phyloP scores from a whole-genome alignment of 2,797 vertebrate genomes.

The Cossypha heuglini region DNA sequence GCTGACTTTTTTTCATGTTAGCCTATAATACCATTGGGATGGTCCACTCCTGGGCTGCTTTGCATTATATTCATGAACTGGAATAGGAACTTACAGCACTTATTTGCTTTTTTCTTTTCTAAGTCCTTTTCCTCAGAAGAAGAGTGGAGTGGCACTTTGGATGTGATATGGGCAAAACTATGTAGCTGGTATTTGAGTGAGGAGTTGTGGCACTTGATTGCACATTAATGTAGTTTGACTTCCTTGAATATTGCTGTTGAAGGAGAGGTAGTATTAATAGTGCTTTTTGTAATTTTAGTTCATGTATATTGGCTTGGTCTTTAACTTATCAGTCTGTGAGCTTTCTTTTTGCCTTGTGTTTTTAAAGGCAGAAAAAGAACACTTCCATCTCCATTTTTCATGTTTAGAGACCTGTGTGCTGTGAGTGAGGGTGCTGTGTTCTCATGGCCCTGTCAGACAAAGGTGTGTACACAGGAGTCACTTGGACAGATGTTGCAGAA shows the following conservation, averaged over 20 bases:
- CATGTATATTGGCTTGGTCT: background rate
- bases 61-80: background rate
- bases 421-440: background rate
- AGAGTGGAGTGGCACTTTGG: background rate
- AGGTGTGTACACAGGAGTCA: background rate
- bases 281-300: background rate
- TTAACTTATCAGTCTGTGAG: rapidly evolving
- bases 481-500: background rate
- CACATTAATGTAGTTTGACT: background rate
- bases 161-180: background rate
- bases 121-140: background rate
- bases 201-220: background rate
- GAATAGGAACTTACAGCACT: background rate
- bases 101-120: background rate
- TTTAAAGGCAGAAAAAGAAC: background rate
- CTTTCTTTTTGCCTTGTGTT: background rate
- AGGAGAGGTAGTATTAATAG: background rate
- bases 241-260: background rate
- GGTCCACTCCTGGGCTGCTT: background rate
- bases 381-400: background rate
- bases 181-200: background rate
- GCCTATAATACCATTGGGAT: background rate
- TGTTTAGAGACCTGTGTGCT: background rate
- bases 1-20: background rate
- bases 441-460: background rate